Base-by-base conservation (phyloP, 2,113 vertebrate species). In the Collichthys lucidus region DNA sequence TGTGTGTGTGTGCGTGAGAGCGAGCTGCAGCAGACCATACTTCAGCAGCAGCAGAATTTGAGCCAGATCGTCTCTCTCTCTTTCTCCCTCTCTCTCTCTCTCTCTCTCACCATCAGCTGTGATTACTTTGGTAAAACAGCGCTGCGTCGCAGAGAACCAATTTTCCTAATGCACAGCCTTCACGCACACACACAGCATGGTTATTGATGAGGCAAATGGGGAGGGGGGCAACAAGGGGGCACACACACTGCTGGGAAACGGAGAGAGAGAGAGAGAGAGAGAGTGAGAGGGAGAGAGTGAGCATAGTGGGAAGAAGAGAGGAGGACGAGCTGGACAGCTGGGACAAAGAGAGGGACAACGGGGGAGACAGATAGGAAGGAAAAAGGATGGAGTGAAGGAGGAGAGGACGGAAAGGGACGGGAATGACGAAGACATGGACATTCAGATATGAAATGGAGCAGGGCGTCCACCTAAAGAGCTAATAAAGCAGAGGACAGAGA, bases 171-270 rank as follows among this genome's bases (percentile, higher is more conserved):
- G 93, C 91, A 94, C 92, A 85, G 89, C 86, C 71, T 31, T 63
- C 84, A 77, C 75, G 78, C 87, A 82, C 83, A 77, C 84, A 73
- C 76, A 81, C 87, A 74, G 84, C 88, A 90, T 80, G 91, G 93
- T 94, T 95, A 95, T 95, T 95, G 94, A 95, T 94, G 94, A 93
- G 92, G 87, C 88, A 91, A 91, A 94, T 93, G 91, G 91, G 91
- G 93, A 91, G 89, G 83, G 89, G 90, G 87, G 78, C 86, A 90
- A 90, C 77, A 78, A 84, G 70, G 86, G 92, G 91, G 84, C 91
- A 89, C 90, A 89, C 75, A 84, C 65, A 79, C 84, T 93, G 89
- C 89, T 93, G 91, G 92, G 89, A 94, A 94, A 86, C 79, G 68
- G 75, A 62, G 74, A 72, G 73, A 77, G 65, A 90, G 73, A 67